A percentile compares a stretch with the other conserved stretches of the same genome.
These are phyloP conservation scores for Pyrocephalus nanus DNA, from an alignment of 2,797 vertebrate genomes.

Conservation along the genomic window DNA sequence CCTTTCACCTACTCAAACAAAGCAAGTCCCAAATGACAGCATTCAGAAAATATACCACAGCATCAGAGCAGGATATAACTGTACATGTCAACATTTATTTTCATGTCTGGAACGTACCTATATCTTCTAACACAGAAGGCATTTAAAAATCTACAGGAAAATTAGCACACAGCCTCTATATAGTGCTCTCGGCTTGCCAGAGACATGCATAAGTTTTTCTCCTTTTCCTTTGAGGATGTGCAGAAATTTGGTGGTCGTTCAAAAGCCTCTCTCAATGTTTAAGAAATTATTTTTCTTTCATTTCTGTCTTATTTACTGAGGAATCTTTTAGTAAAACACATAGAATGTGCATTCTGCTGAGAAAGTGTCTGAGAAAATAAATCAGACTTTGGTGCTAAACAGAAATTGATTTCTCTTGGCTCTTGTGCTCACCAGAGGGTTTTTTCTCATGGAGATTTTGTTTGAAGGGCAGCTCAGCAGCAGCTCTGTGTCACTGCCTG, in stretches of 20 bases:
- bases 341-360: neutral
- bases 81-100: neutral
- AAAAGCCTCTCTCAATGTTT: neutral
- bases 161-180: neutral
- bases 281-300: neutral
- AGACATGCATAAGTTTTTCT: neutral
- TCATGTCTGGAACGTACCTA: neutral
- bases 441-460: conserved; percentile 15
- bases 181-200: neutral
- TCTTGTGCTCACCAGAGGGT: neutral
- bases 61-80: neutral
- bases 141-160: neutral
- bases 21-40: neutral
- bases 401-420: conserved; percentile 7
- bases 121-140: neutral
- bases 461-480: neutral
- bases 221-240: neutral
- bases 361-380: neutral
- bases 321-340: neutral
- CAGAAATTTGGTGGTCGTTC: neutral
- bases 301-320: neutral
- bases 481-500: neutral
- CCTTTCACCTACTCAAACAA: neutral
- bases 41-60: neutral
- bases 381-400: neutral